phyloP scores from a whole-genome alignment of 2,113 vertebrate genomes.

The Baryphthengus martii region DNA sequence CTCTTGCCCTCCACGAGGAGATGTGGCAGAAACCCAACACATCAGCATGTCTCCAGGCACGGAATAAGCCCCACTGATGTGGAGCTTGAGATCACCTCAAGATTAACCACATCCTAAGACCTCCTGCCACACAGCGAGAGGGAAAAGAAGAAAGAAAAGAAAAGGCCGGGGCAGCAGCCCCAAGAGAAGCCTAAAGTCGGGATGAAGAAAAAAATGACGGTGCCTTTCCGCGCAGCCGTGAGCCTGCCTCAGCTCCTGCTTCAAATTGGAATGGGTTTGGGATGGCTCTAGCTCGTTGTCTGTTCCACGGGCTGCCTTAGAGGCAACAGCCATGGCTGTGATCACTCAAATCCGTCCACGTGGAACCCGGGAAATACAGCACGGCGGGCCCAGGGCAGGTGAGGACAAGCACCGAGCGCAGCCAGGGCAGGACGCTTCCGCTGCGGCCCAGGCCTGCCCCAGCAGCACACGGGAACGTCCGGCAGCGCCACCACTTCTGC shows the following conservation, averaged over 20 bases:
- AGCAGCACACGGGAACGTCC: accelerated
- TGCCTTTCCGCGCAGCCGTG: not conserved
- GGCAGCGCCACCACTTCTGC: not conserved
- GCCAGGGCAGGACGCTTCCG: accelerated
- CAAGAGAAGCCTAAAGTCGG: not conserved
- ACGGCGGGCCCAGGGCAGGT: not conserved
- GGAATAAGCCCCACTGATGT: not conserved
- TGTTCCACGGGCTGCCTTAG: accelerated
- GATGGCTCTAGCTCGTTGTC: not conserved
- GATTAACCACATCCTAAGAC: not conserved
- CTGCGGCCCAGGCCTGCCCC: accelerated
- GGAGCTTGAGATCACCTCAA: not conserved
- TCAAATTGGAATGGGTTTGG: not conserved
- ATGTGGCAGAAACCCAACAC: not conserved
- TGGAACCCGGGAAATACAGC: accelerated
- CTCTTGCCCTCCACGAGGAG: not conserved
- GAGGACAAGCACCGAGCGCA: accelerated
- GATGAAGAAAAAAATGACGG: not conserved
- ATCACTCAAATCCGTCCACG: too few species aligned
- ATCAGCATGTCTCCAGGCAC: not conserved
- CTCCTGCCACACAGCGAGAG: not conserved
- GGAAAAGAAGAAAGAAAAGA: not conserved
- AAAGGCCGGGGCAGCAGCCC: not conserved
- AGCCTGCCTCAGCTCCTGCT: not conserved
- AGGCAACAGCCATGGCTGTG: accelerated